phyloP scores from a whole-genome alignment of 2,113 vertebrate species.

The Ascaphus truei region DNA sequence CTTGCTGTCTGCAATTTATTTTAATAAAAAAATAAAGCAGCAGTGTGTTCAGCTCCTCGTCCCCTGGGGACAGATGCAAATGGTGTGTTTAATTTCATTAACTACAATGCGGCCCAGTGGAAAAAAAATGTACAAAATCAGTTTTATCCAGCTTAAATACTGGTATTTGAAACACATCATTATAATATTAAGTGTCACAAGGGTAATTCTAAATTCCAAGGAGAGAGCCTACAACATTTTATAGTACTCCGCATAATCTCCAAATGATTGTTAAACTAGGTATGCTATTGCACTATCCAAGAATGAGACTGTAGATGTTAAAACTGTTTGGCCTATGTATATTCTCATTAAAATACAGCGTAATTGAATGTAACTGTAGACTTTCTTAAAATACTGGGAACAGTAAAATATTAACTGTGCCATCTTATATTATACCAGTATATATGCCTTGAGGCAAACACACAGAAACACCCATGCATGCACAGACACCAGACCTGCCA shows the following conservation, averaged over 20 bases:
- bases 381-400: not conserved
- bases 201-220: constrained; percentile 70
- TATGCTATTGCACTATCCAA: constrained; percentile 55
- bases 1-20: constrained; percentile 92
- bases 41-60: constrained; percentile 83
- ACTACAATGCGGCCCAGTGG: constrained; percentile 84
- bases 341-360: not conserved
- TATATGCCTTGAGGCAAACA: constrained; percentile 9
- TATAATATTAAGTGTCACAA: constrained; percentile 73
- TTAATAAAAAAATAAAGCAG: constrained; percentile 90
- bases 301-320: not conserved
- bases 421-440: constrained; percentile 9
- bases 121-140: constrained; percentile 84
- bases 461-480: constrained; percentile 10
- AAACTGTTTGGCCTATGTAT: not conserved
- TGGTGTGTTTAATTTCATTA: constrained; percentile 97
- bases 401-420: constrained; percentile 25
- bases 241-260: constrained; percentile 67
- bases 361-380: not conserved
- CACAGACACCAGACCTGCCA: constrained; percentile 23
- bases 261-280: constrained; percentile 64
- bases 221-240: constrained; percentile 69
- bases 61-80: constrained; percentile 78
- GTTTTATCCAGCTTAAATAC: constrained; percentile 80
- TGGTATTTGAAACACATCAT: constrained; percentile 87